Evolutionary conservation across 2,888 invertebrate genomes (phyloP).

Genomic region (Galerucella nymphaeae): DNA sequence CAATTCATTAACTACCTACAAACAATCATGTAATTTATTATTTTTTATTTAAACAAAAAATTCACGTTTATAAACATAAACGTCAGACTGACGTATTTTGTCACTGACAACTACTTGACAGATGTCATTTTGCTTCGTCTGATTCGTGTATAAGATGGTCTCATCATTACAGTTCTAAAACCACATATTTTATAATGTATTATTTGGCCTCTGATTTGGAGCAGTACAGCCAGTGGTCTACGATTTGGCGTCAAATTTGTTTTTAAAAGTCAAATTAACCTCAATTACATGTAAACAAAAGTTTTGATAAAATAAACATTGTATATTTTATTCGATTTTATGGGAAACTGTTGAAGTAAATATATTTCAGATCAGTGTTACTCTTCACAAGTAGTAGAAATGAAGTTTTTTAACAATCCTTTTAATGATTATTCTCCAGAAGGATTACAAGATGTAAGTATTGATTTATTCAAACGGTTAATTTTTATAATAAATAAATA

Average conservation of each 20-base stretch:
- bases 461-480: neutral
- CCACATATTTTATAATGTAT: no score
- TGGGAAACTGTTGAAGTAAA: conserved; percentile 10
- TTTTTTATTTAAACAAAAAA: conserved; percentile 32
- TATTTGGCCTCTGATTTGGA: no score
- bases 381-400: conserved; percentile 19
- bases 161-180: neutral
- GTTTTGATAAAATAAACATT: conserved; percentile 25
- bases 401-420: conserved; percentile 65
- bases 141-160: neutral
- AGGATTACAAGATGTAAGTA: conserved; percentile 28
- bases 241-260: conserved; percentile 5
- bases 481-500: neutral
- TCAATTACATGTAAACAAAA: conserved; percentile 29
- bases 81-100: conserved; percentile 22
- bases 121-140: neutral
- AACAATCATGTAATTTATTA: conserved; percentile 28
- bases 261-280: conserved; percentile 32
- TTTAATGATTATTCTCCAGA: conserved; percentile 60
- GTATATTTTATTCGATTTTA: conserved; percentile 26
- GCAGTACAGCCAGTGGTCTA: neutral
- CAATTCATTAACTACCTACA: conserved; percentile 35
- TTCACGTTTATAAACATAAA: conserved; percentile 10
- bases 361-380: conserved; percentile 14
- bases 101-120: neutral